Percentiles rank a stretch among this genome's conserved stretches.
Evolutionary conservation across 1,140 invertebrate genomes (phyloP).

Genomic region (Trinorchestia longiramus): DNA sequence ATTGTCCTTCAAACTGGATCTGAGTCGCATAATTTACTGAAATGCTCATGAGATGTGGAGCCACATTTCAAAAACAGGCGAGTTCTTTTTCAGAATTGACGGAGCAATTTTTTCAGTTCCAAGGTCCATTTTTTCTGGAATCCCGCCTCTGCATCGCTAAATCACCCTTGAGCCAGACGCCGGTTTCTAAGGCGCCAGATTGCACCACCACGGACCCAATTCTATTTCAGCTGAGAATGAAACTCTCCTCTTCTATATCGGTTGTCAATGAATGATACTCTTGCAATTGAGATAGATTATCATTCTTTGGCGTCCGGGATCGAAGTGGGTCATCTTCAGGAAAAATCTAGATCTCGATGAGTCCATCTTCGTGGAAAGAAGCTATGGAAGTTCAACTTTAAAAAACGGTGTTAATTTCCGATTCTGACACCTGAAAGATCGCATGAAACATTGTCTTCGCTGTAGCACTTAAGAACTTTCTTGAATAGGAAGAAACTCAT

Average conservation of each 20-base stretch:
- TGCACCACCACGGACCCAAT: not conserved
- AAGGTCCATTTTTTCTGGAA: not conserved
- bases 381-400: no score
- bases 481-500: no score
- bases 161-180: not conserved
- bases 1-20: not conserved
- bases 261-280: conserved; percentile 28
- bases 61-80: not conserved
- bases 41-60: not conserved
- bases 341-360: no score
- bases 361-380: no score
- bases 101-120: not conserved
- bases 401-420: no score
- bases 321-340: not conserved
- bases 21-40: not conserved
- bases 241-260: conserved; percentile 34
- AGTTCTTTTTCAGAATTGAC: not conserved
- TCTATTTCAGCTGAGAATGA: not conserved
- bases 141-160: not conserved
- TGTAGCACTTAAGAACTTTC: no score
- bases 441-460: no score
- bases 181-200: not conserved
- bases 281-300: conserved; percentile 13
- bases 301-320: conserved; percentile 41
- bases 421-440: no score